These are phyloP conservation scores for Erynnis tages DNA, from an alignment of 2,888 invertebrate species.

Conservation along the genomic window DNA sequence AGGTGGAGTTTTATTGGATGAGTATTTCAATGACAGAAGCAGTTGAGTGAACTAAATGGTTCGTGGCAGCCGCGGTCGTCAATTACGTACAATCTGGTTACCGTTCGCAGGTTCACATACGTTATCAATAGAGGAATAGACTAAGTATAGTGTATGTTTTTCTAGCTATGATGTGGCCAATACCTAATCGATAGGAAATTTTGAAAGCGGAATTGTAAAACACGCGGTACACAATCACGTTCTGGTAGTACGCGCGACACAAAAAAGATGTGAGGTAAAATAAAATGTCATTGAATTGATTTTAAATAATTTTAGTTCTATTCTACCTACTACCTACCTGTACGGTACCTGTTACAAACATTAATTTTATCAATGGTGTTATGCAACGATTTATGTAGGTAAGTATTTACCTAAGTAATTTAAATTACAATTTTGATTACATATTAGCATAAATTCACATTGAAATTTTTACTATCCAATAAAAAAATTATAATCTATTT, in stretches of 20 bases:
- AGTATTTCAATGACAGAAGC: constrained; percentile 47
- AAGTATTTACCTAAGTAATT: not conserved
- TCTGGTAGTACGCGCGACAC: too few relatives aligned
- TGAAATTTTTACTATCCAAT: not conserved
- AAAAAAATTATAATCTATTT: constrained; percentile 1
- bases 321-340: too few relatives aligned
- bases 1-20: constrained; percentile 37
- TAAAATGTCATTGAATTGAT: too few relatives aligned
- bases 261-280: too few relatives aligned
- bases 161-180: too few relatives aligned
- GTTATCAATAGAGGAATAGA: constrained; percentile 8
- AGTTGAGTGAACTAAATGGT: constrained; percentile 65
- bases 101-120: constrained; percentile 31
- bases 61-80: constrained; percentile 61
- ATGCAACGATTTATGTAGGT: too few relatives aligned
- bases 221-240: too few relatives aligned
- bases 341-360: too few relatives aligned
- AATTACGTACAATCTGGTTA: constrained; percentile 63
- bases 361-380: too few relatives aligned
- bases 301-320: too few relatives aligned
- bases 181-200: not conserved
- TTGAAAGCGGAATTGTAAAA: too few relatives aligned
- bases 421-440: not conserved
- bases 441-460: constrained; percentile 1
- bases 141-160: not conserved